Percentiles rank a stretch among this genome's conserved stretches.
These are phyloP conservation scores for Gopherus flavomarginatus DNA, from an alignment of 2,113 vertebrate genomes.

Conservation along the genomic window DNA sequence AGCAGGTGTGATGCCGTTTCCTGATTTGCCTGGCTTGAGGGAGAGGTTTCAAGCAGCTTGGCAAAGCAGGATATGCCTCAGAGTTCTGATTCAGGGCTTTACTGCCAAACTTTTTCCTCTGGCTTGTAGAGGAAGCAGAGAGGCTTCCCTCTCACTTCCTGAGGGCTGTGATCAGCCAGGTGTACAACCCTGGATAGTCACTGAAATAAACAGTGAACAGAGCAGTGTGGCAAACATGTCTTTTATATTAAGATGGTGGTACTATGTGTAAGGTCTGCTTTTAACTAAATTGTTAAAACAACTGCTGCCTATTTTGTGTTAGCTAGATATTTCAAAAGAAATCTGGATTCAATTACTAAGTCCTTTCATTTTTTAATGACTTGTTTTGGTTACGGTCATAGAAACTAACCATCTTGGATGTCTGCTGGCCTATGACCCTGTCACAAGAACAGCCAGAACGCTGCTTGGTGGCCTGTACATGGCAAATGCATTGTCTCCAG, in stretches of 20 bases:
- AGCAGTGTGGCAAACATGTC: rapidly evolving
- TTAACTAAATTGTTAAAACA: neutral
- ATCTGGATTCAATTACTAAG: too few relatives aligned
- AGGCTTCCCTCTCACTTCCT: neutral
- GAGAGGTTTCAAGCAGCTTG: neutral
- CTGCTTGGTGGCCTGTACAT: conserved; percentile 78
- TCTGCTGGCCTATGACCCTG: conserved; percentile 73
- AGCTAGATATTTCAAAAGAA: neutral
- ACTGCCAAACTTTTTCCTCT: neutral
- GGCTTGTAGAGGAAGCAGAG: neutral
- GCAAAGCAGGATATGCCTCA: neutral
- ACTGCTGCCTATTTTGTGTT: neutral
- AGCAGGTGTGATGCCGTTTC: neutral
- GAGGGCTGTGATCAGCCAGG: neutral
- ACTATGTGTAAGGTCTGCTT: neutral
- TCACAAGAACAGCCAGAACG: conserved; percentile 31
- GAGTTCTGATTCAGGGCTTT: neutral
- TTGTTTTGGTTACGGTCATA: conserved; percentile 64
- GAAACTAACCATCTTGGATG: conserved; percentile 78
- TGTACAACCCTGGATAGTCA: neutral
- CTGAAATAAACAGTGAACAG: neutral
- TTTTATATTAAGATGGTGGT: neutral
- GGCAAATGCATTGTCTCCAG: conserved; percentile 77
- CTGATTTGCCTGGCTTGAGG: neutral
- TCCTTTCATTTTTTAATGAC: neutral